A percentile compares a stretch with the other conserved stretches of the same genome.
Evolutionary conservation across 2,113 vertebrate species (phyloP).

Genomic region (Aphelocoma coerulescens): DNA sequence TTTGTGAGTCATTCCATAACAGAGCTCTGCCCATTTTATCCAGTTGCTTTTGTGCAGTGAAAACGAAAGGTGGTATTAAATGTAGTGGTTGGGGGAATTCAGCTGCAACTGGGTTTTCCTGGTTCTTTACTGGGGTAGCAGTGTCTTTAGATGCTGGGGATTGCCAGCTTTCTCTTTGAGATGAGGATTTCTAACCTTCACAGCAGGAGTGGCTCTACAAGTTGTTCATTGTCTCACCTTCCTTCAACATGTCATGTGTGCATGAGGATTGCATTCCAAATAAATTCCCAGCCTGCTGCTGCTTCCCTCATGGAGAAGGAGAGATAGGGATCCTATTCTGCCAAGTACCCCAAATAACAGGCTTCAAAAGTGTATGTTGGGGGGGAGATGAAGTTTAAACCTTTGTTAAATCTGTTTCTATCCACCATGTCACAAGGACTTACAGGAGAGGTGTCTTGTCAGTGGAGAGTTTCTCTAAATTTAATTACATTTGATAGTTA

Average conservation of each 20-base stretch:
- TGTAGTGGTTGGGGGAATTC: rapidly evolving
- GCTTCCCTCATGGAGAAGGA: neutral
- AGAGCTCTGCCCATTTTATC: neutral
- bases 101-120: neutral
- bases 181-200: neutral
- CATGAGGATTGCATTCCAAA: neutral
- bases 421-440: neutral
- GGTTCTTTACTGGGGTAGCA: neutral
- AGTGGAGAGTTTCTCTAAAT: neutral
- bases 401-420: neutral
- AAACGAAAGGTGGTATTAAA: neutral
- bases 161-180: neutral
- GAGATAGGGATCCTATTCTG: neutral
- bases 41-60: neutral
- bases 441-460: neutral
- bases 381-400: neutral
- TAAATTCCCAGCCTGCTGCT: neutral
- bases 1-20: neutral
- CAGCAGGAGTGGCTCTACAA: neutral
- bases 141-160: neutral
- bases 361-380: neutral
- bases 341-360: neutral
- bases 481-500: neutral
- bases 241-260: neutral
- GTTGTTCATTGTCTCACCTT: neutral